phyloP scores from a whole-genome alignment of 2,888 invertebrate genomes.

The Tortrix viridana region DNA sequence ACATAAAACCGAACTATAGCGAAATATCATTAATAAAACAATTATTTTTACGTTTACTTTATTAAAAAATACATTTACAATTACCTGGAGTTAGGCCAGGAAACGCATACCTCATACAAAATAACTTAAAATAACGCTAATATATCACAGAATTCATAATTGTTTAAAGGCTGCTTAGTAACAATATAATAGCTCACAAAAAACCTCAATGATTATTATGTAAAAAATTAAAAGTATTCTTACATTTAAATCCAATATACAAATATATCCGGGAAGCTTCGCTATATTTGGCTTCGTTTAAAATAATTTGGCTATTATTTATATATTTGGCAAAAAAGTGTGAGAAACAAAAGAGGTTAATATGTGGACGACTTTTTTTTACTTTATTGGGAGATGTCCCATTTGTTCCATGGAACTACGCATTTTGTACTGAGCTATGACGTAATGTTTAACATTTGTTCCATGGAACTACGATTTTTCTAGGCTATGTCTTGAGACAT shows the following conservation, averaged over 20 bases:
- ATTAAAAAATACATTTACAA: constrained; percentile 59
- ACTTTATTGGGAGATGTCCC: too few species aligned
- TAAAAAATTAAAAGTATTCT: constrained; percentile 19
- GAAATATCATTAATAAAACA: constrained; percentile 1
- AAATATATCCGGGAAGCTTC: constrained; percentile 30
- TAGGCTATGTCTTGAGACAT: too few species aligned
- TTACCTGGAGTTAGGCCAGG: constrained; percentile 43
- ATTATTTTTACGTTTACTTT: constrained; percentile 47
- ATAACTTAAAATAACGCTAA: constrained; percentile 37
- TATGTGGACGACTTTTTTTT: neutral
- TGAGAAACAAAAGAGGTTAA: neutral
- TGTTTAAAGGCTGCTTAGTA: constrained; percentile 30
- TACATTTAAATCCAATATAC: constrained; percentile 22
- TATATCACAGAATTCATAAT: constrained; percentile 38
- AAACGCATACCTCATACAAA: constrained; percentile 37
- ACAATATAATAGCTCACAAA: constrained; percentile 24
- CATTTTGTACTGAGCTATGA: too few species aligned
- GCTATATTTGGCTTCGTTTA: constrained; percentile 17
- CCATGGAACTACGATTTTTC: too few species aligned
- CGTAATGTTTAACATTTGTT: too few species aligned
- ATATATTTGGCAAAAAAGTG: neutral
- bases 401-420: too few species aligned
- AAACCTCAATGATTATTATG: constrained; percentile 17
- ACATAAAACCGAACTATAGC: neutral
- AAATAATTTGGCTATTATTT: constrained; percentile 10